Evolutionary conservation across 2,888 invertebrate genomes (phyloP).

Genomic region (Chymomyza amoena): DNA sequence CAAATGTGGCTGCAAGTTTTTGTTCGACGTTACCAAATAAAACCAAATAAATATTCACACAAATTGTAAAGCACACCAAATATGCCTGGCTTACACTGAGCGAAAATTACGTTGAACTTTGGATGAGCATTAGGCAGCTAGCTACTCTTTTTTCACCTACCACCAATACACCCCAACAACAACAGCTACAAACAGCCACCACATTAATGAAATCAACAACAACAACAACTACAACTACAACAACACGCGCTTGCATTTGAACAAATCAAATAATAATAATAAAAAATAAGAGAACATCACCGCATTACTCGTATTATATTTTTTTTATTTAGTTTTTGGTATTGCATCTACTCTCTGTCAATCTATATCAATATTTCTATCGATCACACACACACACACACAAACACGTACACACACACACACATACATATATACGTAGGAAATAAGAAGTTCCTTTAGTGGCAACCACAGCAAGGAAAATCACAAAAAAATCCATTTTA

Average conservation of each 20-base stretch:
- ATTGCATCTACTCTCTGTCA: conserved; percentile 39
- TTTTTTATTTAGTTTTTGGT: conserved; percentile 21
- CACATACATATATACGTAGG: not conserved
- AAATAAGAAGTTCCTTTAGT: not conserved
- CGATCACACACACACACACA: conserved; percentile 14
- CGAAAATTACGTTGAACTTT: conserved; percentile 12
- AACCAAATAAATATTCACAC: conserved; percentile 23
- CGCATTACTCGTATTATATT: not conserved
- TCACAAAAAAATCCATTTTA: conserved; percentile 33
- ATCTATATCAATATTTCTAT: conserved; percentile 15
- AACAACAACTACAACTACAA: conserved; percentile 24
- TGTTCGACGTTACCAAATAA: conserved; percentile 7
- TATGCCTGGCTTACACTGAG: conserved; percentile 63
- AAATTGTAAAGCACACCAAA: conserved; percentile 62
- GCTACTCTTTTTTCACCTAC: not conserved
- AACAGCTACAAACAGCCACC: conserved; percentile 13
- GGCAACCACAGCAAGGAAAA: conserved; percentile 49
- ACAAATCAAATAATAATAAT: conserved; percentile 36
- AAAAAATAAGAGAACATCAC: not conserved
- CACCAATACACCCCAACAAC: conserved; percentile 16
- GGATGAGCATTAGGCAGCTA: conserved; percentile 31
- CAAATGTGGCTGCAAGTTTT: conserved; percentile 11
- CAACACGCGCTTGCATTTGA: conserved; percentile 65
- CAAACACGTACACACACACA: not conserved
- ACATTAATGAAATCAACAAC: conserved; percentile 22